A percentile compares a stretch with the other conserved stretches of the same genome.
Conservation (phyloP, 2,113 vertebrate genomes). For the Smithornis capensis region DNA sequence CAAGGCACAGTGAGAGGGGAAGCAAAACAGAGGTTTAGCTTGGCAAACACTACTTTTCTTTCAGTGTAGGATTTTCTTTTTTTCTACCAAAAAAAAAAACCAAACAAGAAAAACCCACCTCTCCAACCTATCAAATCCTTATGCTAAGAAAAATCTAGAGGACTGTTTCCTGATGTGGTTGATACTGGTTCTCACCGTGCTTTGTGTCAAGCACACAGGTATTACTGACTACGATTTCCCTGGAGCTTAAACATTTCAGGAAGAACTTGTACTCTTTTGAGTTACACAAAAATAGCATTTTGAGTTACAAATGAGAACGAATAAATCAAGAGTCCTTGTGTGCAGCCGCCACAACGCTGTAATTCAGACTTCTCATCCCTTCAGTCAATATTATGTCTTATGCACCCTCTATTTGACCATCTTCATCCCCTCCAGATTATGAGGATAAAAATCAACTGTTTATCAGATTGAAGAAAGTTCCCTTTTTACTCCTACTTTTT, state of each 20-base stretch:
- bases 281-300: background rate
- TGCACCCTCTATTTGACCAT: background rate
- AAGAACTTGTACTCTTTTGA: background rate
- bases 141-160: background rate
- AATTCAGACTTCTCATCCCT: background rate
- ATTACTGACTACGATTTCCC: background rate
- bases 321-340: background rate
- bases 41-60: background rate
- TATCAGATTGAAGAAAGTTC: background rate
- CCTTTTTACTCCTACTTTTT: background rate
- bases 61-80: background rate
- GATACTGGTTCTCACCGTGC: background rate
- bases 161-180: background rate
- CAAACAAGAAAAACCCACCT: background rate
- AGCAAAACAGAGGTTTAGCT: background rate
- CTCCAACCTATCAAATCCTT: background rate
- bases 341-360: background rate
- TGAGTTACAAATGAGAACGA: background rate
- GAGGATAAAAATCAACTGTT: background rate
- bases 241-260: background rate
- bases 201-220: background rate
- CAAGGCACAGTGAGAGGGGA: background rate
- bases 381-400: background rate
- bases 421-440: background rate
- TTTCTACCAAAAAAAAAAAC: background rate